phyloP scores from a whole-genome alignment of 1,140 invertebrate species.

The Megalopta genalis region DNA sequence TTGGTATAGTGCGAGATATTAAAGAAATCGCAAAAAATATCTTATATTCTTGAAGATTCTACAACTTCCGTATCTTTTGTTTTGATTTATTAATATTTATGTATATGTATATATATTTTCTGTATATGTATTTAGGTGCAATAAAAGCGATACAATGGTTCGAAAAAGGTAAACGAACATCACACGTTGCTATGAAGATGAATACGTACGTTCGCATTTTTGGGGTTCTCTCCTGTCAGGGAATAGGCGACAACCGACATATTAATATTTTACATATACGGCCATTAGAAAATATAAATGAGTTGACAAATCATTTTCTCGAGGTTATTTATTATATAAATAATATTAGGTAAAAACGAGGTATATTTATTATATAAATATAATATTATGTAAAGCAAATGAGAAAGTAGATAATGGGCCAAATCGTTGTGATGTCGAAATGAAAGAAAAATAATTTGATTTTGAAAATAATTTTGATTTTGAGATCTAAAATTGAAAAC shows the following conservation, averaged over 20 bases:
- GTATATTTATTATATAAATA: too few relatives aligned
- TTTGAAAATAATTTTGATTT: too few relatives aligned
- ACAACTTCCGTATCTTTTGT: background rate
- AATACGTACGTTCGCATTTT: slow-evolving; percentile 66
- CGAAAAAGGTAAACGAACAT: slow-evolving; percentile 63
- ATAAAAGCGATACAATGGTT: slow-evolving; percentile 74
- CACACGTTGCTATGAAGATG: slow-evolving; percentile 25
- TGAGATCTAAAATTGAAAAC: slow-evolving; percentile 64
- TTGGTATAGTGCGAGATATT: slow-evolving; percentile 67
- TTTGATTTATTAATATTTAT: background rate
- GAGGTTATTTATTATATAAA: slow-evolving; percentile 58
- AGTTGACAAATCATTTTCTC: slow-evolving; percentile 68
- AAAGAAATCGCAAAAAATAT: slow-evolving; percentile 71
- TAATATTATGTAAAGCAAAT: too few relatives aligned
- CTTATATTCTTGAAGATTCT: slow-evolving; percentile 70
- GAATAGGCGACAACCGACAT: slow-evolving; percentile 63
- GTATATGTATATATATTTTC: background rate
- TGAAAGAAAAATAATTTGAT: too few relatives aligned
- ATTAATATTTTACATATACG: slow-evolving; percentile 67
- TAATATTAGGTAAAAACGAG: too few relatives aligned
- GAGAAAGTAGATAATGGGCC: background rate
- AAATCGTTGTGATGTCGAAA: too few relatives aligned
- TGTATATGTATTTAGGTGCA: slow-evolving; percentile 64
- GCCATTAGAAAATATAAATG: slow-evolving; percentile 63
- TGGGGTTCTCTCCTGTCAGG: slow-evolving; percentile 69